phyloP scores from a whole-genome alignment of 2,797 vertebrate species.

The Prionace glauca region DNA sequence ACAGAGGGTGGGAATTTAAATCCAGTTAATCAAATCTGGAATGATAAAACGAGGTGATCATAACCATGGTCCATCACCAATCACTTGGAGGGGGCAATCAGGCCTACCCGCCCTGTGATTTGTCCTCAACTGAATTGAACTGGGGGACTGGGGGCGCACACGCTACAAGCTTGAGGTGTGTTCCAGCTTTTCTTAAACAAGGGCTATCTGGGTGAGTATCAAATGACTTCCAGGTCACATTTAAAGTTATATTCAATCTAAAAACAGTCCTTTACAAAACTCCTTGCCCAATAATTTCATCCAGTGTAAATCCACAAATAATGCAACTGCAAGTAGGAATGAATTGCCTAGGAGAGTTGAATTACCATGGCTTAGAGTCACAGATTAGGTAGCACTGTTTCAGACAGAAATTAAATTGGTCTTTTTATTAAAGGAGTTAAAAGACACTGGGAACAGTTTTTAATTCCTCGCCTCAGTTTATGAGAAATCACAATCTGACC shows the following conservation, averaged over 20 bases:
- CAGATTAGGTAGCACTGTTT: neutral
- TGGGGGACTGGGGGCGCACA: no score
- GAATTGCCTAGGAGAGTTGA: neutral
- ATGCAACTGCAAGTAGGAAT: neutral
- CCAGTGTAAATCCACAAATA: neutral
- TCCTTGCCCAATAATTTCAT: neutral
- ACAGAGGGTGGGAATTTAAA: no score
- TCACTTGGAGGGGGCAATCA: no score
- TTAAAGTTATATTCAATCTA: neutral
- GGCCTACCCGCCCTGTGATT: no score
- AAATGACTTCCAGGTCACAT: neutral
- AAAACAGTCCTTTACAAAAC: neutral
- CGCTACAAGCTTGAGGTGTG: neutral
- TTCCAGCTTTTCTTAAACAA: neutral
- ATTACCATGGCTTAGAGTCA: neutral
- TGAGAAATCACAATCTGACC: neutral
- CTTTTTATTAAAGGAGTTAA: neutral
- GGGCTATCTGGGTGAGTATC: neutral
- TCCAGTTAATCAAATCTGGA: no score
- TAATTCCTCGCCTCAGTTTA: neutral
- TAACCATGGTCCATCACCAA: no score
- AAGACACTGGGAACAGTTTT: neutral
- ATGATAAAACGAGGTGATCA: no score
- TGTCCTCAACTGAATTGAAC: no score
- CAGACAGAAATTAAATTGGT: neutral